phyloP scores from a whole-genome alignment of 1,140 invertebrate species.

The Pectinophora gossypiella region DNA sequence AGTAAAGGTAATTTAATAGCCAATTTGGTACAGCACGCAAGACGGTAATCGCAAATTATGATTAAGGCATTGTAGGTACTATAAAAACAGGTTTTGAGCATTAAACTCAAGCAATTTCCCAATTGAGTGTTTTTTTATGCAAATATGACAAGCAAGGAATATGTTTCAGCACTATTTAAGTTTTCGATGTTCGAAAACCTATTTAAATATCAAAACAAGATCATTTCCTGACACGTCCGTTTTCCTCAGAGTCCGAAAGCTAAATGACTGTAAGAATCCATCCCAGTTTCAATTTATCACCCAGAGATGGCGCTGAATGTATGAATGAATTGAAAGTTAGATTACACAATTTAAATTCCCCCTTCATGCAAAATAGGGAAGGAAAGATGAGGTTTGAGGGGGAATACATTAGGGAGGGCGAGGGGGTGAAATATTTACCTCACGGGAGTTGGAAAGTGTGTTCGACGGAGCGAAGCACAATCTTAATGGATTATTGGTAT shows the following conservation, averaged over 20 bases:
- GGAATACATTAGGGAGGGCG: constrained; percentile 64
- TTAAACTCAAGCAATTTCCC: too few species aligned
- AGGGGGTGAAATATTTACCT: constrained; percentile 68
- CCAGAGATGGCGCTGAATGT: constrained; percentile 70
- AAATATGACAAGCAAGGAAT: too few species aligned
- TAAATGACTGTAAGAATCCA: constrained; percentile 53
- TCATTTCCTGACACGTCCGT: too few species aligned
- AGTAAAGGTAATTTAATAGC: too few species aligned
- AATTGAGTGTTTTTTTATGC: too few species aligned
- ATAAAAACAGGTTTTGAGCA: too few species aligned
- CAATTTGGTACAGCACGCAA: too few species aligned
- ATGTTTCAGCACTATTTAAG: constrained; percentile 12
- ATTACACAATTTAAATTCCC: constrained; percentile 75
- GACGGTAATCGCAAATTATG: too few species aligned
- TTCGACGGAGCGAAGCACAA: constrained; percentile 58
- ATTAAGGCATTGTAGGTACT: too few species aligned
- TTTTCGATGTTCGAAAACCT: constrained; percentile 6
- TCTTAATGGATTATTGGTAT: constrained; percentile 71
- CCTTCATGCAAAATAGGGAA: constrained; percentile 72
- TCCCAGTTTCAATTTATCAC: constrained; percentile 71
- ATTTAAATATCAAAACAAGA: constrained; percentile 32
- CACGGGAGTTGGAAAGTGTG: constrained; percentile 66
- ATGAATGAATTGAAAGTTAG: constrained; percentile 76
- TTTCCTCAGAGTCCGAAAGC: too few species aligned
- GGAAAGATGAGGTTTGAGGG: constrained; percentile 67